Evolutionary conservation across 2,888 invertebrate species (phyloP).

Genomic region (Celastrina argiolus): DNA sequence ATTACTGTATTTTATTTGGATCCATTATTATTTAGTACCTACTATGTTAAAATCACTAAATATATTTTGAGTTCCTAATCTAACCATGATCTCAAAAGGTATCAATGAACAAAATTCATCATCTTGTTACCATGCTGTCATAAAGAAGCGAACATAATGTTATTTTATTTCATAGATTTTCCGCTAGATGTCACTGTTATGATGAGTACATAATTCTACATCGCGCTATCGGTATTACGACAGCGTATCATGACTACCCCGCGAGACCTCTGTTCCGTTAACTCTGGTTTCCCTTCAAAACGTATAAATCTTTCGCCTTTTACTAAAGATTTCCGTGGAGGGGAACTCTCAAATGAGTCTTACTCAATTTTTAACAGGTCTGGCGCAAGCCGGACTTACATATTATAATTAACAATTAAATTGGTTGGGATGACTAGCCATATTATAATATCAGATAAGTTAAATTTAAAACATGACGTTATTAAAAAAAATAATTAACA

Average conservation of each 20-base stretch:
- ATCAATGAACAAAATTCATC: not conserved
- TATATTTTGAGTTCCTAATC: not conserved
- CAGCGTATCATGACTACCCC: not conserved
- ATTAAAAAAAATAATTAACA: no score
- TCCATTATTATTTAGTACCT: not conserved
- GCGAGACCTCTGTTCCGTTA: rapidly evolving
- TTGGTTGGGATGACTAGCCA: no score
- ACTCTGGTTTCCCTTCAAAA: constrained; percentile 38
- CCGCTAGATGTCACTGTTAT: not conserved
- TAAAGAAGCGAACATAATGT: not conserved
- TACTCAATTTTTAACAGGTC: constrained; percentile 31
- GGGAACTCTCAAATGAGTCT: constrained; percentile 85
- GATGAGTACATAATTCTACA: not conserved
- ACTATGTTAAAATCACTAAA: not conserved
- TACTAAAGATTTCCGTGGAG: constrained; percentile 89
- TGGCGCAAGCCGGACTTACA: not conserved
- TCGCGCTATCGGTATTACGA: constrained; percentile 12
- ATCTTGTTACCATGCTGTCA: not conserved
- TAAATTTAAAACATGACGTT: no score
- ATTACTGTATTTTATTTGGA: not conserved
- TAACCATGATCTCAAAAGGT: not conserved
- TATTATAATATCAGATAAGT: no score
- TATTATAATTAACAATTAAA: no score
- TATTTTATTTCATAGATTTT: not conserved
- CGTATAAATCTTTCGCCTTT: constrained; percentile 88